Percentiles rank a stretch among this genome's conserved stretches.
Conservation (phyloP, 2,113 vertebrate genomes). For the Papio anubis region DNA sequence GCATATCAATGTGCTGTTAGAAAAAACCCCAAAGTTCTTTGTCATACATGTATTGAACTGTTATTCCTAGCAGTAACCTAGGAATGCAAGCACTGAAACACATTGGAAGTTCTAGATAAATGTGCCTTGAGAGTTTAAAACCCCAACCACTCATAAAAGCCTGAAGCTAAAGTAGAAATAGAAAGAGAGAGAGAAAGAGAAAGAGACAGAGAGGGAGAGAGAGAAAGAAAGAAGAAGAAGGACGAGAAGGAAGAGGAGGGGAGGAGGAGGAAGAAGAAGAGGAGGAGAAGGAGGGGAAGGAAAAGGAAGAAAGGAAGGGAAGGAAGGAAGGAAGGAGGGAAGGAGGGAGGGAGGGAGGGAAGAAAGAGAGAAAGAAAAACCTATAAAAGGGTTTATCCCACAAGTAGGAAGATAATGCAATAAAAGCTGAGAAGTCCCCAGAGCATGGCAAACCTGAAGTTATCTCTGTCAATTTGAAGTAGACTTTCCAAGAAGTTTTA, state of each 20-base stretch:
- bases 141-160: not conserved
- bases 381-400: not conserved
- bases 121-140: not conserved
- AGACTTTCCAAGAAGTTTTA: not conserved
- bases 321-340: not conserved
- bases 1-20: not conserved
- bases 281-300: not conserved
- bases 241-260: not conserved
- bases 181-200: not conserved
- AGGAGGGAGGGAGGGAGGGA: not conserved
- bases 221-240: not conserved
- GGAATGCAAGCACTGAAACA: not conserved
- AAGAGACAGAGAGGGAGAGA: not conserved
- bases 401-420: not conserved
- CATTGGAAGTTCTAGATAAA: not conserved
- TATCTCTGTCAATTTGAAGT: not conserved
- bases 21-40: not conserved
- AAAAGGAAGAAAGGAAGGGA: not conserved
- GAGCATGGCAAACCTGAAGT: not conserved
- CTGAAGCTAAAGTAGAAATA: not conserved
- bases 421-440: not conserved
- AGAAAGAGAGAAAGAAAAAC: not conserved
- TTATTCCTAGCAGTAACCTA: not conserved
- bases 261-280: not conserved
- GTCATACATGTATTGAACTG: not conserved